Evolutionary conservation across 2,113 vertebrate species (phyloP), one percentile per base, ranked within the genome.

Genomic region (Gasterosteus nipponicus): DNA sequence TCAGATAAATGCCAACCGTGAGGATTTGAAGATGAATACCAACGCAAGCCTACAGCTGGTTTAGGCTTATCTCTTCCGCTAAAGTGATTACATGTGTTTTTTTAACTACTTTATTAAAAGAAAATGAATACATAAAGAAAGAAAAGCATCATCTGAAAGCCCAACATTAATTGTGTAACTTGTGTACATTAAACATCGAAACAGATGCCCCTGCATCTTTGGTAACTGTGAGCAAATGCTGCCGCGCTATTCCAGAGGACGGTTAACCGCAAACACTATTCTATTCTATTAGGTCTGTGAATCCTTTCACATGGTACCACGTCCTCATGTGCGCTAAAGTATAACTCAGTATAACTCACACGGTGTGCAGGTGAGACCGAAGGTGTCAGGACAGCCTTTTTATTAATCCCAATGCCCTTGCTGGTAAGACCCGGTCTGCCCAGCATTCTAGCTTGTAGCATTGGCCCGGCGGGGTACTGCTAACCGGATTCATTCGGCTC

Each of bases 91-190:
- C 29, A 59, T 7, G 46, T 15, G 9, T 35, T 4, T 22, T 67
- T 62, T 19, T 12, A 44, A 68, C 33, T 38, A 49, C 58, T 11
- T 51, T n/a, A 51, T 22, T 29, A 57, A 57, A 29, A 68, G 44
- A 49, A 66, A 78, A 80, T 66, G n/a, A 39, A 73, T 51, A 41
- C 49, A 12, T 42, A 35, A 26, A 84, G 61, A 68, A 10, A 7
- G 8, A 53, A 69, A 75, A 67, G 9, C 12, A 29, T 60, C 2
- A n/a, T 15, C 11, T 46, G 19, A 5, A 68, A 69, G 41, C 15
- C 69, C 2, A 60, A 53, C 44, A 59, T 64, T 60, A 19, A 33
- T 56, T 76, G 46, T 5, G 14, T 12, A 57, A 35, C 29, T 38
- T 41, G 31, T 58, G 9, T 35, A 58, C 61, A 74, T 12, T 56